phyloP scores from a whole-genome alignment of 2,888 invertebrate genomes.

The Portevinia maculata region DNA sequence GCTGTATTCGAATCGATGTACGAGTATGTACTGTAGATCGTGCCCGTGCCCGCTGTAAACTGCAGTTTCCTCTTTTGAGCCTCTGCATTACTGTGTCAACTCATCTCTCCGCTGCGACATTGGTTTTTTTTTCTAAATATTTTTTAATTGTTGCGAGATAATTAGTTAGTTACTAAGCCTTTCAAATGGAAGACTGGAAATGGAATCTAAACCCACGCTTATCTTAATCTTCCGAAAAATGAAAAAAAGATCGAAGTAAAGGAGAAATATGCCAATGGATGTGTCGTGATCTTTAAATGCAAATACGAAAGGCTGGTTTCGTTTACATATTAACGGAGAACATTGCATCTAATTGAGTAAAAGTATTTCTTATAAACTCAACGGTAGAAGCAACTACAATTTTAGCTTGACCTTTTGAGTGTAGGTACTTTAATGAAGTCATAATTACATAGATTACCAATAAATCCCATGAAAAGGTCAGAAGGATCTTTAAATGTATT shows the following conservation, averaged over 20 bases:
- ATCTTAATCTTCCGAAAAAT: conserved; percentile 41
- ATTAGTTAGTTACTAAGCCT: conserved; percentile 42
- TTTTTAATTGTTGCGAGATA: conserved; percentile 65
- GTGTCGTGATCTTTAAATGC: not conserved
- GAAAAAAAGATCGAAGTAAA: not conserved
- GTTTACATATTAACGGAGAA: not conserved
- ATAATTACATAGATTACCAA: not conserved
- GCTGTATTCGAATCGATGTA: conserved; percentile 31
- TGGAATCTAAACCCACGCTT: conserved; percentile 47
- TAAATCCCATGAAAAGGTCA: not conserved
- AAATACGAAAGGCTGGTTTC: not conserved
- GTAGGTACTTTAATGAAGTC: not conserved
- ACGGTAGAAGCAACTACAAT: no score
- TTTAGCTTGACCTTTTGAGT: not conserved
- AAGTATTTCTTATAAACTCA: no score
- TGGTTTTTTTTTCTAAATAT: conserved; percentile 32
- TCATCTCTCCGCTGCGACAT: conserved; percentile 2
- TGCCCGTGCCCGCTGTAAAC: conserved; percentile 29
- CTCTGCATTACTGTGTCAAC: conserved; percentile 40
- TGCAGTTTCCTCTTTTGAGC: conserved; percentile 38
- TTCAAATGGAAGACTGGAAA: conserved; percentile 31
- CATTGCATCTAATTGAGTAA: not conserved
- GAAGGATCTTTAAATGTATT: no score
- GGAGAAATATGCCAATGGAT: not conserved
- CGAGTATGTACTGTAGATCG: conserved; percentile 5